These are phyloP conservation scores for Elysia chlorotica DNA, from an alignment of 1,140 invertebrate genomes.

Conservation along the genomic window DNA sequence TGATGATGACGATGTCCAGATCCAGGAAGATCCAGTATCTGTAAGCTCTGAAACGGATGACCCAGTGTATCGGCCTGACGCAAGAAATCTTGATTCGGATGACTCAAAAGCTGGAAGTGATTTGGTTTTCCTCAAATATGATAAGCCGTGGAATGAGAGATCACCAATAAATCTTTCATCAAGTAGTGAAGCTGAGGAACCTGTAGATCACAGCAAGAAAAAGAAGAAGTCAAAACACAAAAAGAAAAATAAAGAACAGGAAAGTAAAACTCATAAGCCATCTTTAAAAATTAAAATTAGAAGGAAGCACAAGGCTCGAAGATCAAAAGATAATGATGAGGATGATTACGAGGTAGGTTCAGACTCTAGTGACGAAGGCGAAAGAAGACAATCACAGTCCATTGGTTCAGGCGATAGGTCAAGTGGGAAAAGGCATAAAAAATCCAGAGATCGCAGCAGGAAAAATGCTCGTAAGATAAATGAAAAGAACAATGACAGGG, in stretches of 20 bases:
- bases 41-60: slow-evolving; percentile 28
- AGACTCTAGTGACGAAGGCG: too few relatives aligned
- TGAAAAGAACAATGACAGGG: too few relatives aligned
- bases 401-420: too few relatives aligned
- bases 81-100: slow-evolving; percentile 40
- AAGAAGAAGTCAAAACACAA: slow-evolving; percentile 22
- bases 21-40: slow-evolving; percentile 4
- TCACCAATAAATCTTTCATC: slow-evolving; percentile 65
- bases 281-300: not conserved
- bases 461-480: too few relatives aligned
- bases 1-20: not conserved
- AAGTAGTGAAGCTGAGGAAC: slow-evolving; percentile 43
- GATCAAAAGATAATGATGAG: too few relatives aligned
- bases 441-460: too few relatives aligned
- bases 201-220: slow-evolving; percentile 23
- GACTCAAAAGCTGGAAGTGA: slow-evolving; percentile 34
- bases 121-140: slow-evolving; percentile 62
- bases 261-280: not conserved
- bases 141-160: slow-evolving; percentile 65
- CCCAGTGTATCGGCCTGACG: slow-evolving; percentile 4
- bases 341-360: too few relatives aligned
- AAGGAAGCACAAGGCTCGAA: slow-evolving; percentile 3
- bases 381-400: not conserved
- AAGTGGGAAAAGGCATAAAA: too few relatives aligned
- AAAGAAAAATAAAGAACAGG: slow-evolving; percentile 8